These are phyloP conservation scores for Neopipo cinnamomea DNA, from an alignment of 2,113 vertebrate genomes.

Conservation along the genomic window DNA sequence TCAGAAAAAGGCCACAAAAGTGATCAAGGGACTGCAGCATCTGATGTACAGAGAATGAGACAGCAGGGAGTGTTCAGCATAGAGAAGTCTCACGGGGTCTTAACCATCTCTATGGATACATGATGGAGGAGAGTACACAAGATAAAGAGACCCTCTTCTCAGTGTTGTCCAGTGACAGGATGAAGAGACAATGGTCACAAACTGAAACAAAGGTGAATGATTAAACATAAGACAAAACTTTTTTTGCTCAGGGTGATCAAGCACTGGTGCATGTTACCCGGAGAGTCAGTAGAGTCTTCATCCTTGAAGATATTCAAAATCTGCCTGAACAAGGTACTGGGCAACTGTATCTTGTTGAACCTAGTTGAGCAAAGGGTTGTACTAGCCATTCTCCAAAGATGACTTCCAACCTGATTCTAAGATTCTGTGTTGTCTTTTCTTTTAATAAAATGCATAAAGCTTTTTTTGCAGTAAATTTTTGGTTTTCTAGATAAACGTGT, in stretches of 20 bases:
- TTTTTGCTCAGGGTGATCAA: neutral
- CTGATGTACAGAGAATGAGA: neutral
- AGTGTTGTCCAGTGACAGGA: neutral
- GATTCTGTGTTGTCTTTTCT: neutral
- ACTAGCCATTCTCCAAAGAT: neutral
- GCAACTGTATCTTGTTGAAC: neutral
- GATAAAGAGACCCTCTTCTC: neutral
- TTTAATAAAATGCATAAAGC: neutral
- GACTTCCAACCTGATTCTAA: neutral
- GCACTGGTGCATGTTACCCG: neutral
- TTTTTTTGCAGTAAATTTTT: neutral
- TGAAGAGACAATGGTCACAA: neutral
- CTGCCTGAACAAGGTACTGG: fast-evolving
- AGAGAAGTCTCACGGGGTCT: neutral
- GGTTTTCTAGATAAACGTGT: neutral
- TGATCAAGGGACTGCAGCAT: neutral
- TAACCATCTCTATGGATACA: neutral
- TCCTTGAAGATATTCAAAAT: neutral
- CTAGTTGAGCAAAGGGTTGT: neutral
- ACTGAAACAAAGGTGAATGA: neutral
- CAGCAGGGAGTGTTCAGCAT: neutral
- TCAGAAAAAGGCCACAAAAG: neutral
- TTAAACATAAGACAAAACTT: neutral
- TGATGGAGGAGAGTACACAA: neutral
- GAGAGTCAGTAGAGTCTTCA: neutral